Conservation (phyloP, 2,113 vertebrate genomes). For the Anhinga anhinga region DNA sequence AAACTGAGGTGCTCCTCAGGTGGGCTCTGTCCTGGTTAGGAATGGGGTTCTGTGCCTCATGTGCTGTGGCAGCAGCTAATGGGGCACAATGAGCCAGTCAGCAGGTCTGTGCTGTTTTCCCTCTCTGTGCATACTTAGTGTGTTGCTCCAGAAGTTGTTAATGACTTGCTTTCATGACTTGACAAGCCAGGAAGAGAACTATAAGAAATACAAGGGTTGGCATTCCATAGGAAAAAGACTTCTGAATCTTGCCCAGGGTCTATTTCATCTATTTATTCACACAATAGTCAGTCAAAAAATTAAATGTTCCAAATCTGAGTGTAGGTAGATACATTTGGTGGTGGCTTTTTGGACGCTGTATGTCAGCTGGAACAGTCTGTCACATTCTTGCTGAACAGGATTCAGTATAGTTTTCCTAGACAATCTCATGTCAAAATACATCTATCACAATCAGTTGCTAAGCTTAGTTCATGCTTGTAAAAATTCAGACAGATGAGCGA, state of each 20-base stretch:
- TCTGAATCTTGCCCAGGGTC: background rate
- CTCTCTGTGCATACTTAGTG: fast-evolving
- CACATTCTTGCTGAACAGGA: background rate
- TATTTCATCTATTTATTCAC: background rate
- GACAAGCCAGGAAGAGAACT: background rate
- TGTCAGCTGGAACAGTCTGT: background rate
- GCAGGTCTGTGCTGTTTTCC: background rate
- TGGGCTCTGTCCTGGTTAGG: background rate
- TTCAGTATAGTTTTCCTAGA: background rate
- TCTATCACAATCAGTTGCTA: background rate
- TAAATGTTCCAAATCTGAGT: background rate
- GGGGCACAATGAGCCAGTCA: no score
- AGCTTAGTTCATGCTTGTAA: background rate
- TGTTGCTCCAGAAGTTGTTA: background rate
- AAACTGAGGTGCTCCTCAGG: background rate
- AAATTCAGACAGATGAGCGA: background rate
- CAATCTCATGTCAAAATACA: background rate
- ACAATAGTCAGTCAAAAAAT: background rate
- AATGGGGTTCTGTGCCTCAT: background rate
- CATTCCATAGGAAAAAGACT: background rate
- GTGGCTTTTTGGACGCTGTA: background rate
- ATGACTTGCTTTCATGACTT: background rate
- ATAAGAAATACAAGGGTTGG: background rate
- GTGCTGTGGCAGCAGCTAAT: background rate
- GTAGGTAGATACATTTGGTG: background rate